Evolutionary conservation across 2,888 invertebrate genomes (phyloP).

Genomic region (Andricus quercusramuli): DNA sequence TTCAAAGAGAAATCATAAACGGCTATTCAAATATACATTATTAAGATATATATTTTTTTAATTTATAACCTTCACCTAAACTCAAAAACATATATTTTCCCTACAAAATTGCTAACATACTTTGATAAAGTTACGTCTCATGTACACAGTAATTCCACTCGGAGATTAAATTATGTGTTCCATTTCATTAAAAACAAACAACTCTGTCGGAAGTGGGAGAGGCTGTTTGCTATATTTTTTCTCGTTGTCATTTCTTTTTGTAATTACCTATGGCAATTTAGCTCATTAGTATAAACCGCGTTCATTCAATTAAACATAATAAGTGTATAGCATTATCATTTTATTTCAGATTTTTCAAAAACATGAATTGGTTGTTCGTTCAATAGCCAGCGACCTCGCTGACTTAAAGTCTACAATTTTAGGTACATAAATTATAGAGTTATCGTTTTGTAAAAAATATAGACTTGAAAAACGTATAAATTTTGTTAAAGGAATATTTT

Average conservation of each 20-base stretch:
- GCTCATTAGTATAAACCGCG: neutral
- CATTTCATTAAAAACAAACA: constrained; percentile 20
- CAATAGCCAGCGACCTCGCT: neutral
- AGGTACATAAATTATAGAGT: neutral
- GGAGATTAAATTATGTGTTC: neutral
- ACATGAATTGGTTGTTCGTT: neutral
- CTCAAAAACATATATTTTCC: neutral
- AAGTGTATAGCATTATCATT: neutral
- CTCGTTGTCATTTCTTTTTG: neutral
- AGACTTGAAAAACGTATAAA: neutral
- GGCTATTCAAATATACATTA: neutral
- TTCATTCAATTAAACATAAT: neutral
- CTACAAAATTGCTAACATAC: neutral
- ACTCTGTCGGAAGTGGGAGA: constrained; percentile 35
- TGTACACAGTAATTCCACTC: neutral
- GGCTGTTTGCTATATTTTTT: constrained; percentile 9
- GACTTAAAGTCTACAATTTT: neutral
- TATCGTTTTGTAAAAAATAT: neutral
- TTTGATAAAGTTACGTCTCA: neutral
- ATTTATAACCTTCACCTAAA: neutral
- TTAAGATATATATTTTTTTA: neutral
- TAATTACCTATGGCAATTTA: neutral
- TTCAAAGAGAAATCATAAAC: neutral
- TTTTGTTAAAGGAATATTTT: neutral
- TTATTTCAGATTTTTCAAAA: neutral